Percentiles rank a stretch among this genome's conserved stretches.
phyloP scores from a whole-genome alignment of 2,797 vertebrate genomes.

The Florisuga fusca region DNA sequence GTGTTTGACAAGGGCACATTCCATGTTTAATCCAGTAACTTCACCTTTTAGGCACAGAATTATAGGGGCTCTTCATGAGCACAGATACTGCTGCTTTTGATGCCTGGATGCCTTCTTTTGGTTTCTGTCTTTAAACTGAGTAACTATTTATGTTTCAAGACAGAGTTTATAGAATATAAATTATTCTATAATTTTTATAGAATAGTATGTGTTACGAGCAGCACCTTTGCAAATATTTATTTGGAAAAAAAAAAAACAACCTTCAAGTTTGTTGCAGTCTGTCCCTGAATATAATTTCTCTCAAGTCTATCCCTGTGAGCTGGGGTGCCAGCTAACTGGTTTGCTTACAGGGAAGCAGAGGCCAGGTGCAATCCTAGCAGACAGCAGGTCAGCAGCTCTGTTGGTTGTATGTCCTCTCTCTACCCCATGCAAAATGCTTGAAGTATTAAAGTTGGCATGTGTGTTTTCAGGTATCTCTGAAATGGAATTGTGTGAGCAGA shows the following conservation, averaged over 20 bases:
- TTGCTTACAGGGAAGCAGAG: background rate
- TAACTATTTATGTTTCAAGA: background rate
- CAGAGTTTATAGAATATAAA: background rate
- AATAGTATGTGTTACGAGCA: too few species aligned
- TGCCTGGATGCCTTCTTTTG: background rate
- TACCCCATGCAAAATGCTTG: background rate
- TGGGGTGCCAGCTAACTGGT: background rate
- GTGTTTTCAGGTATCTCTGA: background rate
- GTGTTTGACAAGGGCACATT: too few species aligned
- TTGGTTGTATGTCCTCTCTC: background rate
- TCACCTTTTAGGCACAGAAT: background rate
- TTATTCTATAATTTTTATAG: too few species aligned
- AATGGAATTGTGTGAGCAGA: rapidly evolving
- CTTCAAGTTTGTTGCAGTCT: background rate
- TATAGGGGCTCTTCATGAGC: background rate
- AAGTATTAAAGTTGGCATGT: background rate
- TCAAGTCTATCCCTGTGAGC: too few species aligned
- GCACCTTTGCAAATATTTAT: background rate
- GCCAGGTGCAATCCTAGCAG: background rate
- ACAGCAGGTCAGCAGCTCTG: background rate
- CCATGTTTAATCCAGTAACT: background rate
- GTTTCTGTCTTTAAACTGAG: background rate
- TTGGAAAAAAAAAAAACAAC: background rate
- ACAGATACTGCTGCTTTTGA: background rate
- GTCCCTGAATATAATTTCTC: background rate